Evolutionary conservation across 1,140 invertebrate species (phyloP).

Genomic region (Zaprionus nigranus): DNA sequence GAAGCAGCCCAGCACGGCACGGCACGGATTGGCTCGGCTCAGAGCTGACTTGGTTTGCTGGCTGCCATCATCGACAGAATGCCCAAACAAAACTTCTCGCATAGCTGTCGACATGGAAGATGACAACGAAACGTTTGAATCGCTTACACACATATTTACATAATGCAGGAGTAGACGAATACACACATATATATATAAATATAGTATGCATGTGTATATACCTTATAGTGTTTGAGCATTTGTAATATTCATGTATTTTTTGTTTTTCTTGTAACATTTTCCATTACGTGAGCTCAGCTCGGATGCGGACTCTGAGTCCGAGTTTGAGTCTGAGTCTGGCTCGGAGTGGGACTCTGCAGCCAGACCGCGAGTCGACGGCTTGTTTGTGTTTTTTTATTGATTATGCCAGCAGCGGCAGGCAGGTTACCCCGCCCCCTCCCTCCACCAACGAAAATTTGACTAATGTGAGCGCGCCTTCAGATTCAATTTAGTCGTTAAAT

Average conservation of each 20-base stretch:
- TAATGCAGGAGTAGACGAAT: slow-evolving; percentile 1
- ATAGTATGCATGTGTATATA: slow-evolving; percentile 8
- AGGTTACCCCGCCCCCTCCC: slow-evolving; percentile 39
- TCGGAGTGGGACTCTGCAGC: not conserved
- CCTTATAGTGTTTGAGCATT: not conserved
- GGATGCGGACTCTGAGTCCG: slow-evolving; percentile 6
- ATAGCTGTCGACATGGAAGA: slow-evolving; percentile 41
- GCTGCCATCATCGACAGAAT: slow-evolving; percentile 53
- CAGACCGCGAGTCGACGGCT: slow-evolving; percentile 14
- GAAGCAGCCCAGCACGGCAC: not conserved
- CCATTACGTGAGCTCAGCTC: slow-evolving; percentile 63
- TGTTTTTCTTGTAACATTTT: slow-evolving; percentile 68
- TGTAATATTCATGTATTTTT: slow-evolving; percentile 16
- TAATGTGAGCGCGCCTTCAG: slow-evolving; percentile 73
- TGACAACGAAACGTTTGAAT: slow-evolving; percentile 32
- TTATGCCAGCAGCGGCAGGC: slow-evolving; percentile 58
- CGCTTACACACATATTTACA: slow-evolving; percentile 18
- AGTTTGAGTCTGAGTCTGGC: not conserved
- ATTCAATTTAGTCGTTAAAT: slow-evolving; percentile 82
- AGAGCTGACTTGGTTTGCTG: slow-evolving; percentile 11
- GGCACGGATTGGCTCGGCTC: not conserved
- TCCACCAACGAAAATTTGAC: slow-evolving; percentile 61
- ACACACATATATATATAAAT: not conserved
- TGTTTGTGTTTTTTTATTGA: slow-evolving; percentile 54
- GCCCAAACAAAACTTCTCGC: slow-evolving; percentile 63